Conservation (phyloP, 1,140 invertebrate species). For the Sitobion miscanthi region DNA sequence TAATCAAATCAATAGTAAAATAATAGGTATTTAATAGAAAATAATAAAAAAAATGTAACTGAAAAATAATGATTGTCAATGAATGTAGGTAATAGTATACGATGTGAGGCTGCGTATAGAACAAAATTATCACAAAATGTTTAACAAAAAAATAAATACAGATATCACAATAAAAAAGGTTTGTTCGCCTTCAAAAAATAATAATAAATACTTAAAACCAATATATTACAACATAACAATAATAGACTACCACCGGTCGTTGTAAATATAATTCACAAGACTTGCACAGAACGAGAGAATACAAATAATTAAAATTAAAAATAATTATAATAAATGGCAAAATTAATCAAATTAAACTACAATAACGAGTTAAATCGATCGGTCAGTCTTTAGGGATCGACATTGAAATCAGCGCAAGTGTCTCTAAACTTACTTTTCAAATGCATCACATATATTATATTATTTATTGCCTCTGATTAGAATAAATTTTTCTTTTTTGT, state of each 20-base stretch:
- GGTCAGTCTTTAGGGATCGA: slow-evolving; percentile 53
- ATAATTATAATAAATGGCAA: slow-evolving; percentile 37
- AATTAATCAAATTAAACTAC: slow-evolving; percentile 18
- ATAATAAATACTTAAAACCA: neutral
- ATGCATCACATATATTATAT: slow-evolving; percentile 28
- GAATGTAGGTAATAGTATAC: neutral
- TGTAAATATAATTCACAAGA: neutral
- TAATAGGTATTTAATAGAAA: neutral
- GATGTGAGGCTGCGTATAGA: neutral
- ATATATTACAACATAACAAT: slow-evolving; percentile 15
- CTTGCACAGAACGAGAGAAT: slow-evolving; percentile 23
- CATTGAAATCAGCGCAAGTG: slow-evolving; percentile 30
- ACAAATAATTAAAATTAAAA: neutral
- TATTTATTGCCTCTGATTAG: slow-evolving; percentile 47
- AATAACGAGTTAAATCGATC: slow-evolving; percentile 40
- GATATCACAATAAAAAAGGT: slow-evolving; percentile 38
- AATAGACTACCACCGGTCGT: slow-evolving; percentile 33
- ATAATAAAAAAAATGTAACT: neutral
- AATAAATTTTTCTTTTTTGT: slow-evolving; percentile 8
- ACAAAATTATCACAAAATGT: slow-evolving; percentile 42
- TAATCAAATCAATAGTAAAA: neutral
- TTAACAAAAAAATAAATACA: slow-evolving; percentile 14
- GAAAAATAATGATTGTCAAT: slow-evolving; percentile 23
- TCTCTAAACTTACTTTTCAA: slow-evolving; percentile 43
- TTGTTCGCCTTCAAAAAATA: slow-evolving; percentile 16